A percentile compares a stretch with the other conserved stretches of the same genome.
phyloP scores from a whole-genome alignment of 2,113 vertebrate genomes.

The Laticauda colubrina region DNA sequence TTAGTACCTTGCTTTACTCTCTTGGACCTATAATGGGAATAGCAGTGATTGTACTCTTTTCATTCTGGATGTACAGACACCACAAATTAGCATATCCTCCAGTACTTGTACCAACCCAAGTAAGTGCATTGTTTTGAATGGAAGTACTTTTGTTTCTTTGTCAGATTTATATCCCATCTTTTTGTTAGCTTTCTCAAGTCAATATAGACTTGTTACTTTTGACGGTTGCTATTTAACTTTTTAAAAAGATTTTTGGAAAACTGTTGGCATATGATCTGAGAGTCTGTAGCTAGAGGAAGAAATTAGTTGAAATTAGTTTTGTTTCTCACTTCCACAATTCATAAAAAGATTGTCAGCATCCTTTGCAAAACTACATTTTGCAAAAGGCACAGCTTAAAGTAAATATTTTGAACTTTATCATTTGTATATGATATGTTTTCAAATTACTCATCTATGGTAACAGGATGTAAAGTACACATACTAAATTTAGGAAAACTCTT shows the following conservation, averaged over 20 bases:
- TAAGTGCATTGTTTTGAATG: constrained; percentile 67
- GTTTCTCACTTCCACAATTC: background rate
- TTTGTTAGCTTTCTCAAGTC: background rate
- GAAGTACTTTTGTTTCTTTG: background rate
- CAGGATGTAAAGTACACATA: background rate
- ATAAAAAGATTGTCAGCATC: background rate
- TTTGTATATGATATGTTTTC: background rate
- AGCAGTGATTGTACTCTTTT: constrained; percentile 88
- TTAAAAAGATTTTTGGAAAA: background rate
- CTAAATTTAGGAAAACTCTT: background rate
- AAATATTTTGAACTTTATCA: background rate
- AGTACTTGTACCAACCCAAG: constrained; percentile 95
- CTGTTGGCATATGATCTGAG: background rate
- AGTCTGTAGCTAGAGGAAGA: background rate
- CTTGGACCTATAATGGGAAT: constrained; percentile 94
- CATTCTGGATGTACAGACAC: constrained; percentile 98
- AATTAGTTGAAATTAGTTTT: background rate
- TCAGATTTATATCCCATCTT: background rate
- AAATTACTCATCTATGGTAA: background rate
- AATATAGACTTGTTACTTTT: background rate
- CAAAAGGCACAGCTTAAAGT: background rate
- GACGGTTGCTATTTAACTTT: background rate
- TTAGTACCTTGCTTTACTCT: constrained; percentile 93
- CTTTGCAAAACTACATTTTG: background rate
- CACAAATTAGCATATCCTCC: constrained; percentile 98